These are phyloP conservation scores for Cynopterus brachyotis DNA, from an alignment of 2,113 vertebrate genomes.

Conservation along the genomic window DNA sequence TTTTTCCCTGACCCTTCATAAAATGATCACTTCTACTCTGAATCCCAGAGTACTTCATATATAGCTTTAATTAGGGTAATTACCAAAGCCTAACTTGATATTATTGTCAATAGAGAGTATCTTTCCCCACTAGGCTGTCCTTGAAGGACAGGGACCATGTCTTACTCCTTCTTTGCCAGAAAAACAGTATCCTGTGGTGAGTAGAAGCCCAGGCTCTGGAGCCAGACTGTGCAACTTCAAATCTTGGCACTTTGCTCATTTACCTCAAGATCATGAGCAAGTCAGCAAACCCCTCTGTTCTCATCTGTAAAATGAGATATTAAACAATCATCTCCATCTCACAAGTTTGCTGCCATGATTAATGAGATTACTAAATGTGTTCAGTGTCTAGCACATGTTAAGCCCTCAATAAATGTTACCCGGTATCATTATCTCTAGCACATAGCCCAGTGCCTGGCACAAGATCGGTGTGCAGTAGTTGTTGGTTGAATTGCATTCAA, in stretches of 20 bases:
- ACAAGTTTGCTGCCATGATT: background rate
- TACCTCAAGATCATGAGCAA: background rate
- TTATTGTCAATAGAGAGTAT: background rate
- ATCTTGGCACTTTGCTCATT: background rate
- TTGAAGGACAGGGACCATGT: background rate
- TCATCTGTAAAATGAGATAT: background rate
- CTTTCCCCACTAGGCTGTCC: background rate
- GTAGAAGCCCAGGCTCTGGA: background rate
- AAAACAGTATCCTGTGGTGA: background rate
- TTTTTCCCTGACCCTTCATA: background rate
- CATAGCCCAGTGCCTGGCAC: background rate
- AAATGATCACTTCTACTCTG: background rate
- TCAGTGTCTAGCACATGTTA: background rate
- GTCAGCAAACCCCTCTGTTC: background rate
- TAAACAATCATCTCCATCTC: background rate
- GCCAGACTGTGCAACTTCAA: background rate
- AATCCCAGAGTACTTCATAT: background rate
- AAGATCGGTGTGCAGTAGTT: background rate
- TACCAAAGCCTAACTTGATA: background rate
- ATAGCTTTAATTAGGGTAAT: background rate
- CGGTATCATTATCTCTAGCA: background rate
- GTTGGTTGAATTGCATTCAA: background rate
- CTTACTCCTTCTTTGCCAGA: background rate
- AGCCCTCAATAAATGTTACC: background rate
- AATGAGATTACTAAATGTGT: background rate